Conservation (phyloP, 2,888 invertebrate genomes). For the Argyresthia goedartella region DNA sequence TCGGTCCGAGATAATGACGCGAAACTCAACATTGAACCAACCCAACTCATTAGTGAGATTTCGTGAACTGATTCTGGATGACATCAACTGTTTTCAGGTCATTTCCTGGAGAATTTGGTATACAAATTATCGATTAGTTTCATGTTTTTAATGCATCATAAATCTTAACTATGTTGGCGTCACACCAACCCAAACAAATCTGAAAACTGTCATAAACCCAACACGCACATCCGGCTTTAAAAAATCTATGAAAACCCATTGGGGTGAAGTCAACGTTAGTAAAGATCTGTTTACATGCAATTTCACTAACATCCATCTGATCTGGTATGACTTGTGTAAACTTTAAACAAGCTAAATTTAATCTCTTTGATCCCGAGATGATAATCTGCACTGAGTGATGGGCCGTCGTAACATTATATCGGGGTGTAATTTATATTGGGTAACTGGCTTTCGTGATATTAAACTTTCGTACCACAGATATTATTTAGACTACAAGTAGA, state of each 20-base stretch:
- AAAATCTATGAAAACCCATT: not conserved
- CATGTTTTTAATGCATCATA: no score
- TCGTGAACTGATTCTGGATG: constrained; percentile 1
- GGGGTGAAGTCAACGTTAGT: not conserved
- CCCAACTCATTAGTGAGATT: constrained; percentile 21
- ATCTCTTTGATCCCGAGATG: constrained; percentile 26
- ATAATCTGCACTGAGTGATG: constrained; percentile 5
- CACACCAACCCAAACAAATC: constrained; percentile 1
- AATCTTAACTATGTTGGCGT: no score
- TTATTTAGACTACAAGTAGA: no score
- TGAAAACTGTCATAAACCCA: not conserved
- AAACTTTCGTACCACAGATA: no score
- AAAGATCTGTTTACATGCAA: constrained; percentile 37
- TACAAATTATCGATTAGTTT: no score
- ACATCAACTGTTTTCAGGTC: no score
- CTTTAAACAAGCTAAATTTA: constrained; percentile 40
- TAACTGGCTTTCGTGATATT: no score
- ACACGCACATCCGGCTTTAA: not conserved
- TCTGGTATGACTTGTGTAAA: constrained; percentile 27
- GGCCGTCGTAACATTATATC: not conserved
- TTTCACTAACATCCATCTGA: constrained; percentile 44
- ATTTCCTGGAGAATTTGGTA: no score
- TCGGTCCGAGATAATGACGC: constrained; percentile 11
- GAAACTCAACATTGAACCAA: constrained; percentile 15
- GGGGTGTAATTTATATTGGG: not conserved